Conservation (phyloP, 2,797 vertebrate genomes). For the Halcyon smyrnensis region DNA sequence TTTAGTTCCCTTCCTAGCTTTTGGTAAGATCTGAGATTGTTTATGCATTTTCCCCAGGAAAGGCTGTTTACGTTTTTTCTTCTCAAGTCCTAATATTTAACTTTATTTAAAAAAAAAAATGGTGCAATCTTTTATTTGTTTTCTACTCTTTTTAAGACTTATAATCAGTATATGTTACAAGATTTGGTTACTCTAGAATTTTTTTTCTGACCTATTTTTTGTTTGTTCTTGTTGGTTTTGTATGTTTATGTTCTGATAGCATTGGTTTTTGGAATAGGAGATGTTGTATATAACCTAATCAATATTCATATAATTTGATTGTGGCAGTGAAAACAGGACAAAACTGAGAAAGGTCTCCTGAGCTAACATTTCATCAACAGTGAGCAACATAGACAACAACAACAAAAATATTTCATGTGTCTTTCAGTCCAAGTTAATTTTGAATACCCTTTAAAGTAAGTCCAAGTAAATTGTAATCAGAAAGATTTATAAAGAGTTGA, state of each 20-base stretch:
- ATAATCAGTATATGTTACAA: not conserved
- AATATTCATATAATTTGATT: not conserved
- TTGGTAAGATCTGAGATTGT: no score
- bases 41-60: not conserved
- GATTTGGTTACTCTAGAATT: not conserved
- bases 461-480: not conserved
- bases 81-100: not conserved
- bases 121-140: not conserved
- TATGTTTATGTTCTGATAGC: not conserved
- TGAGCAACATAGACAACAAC: not conserved
- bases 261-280: not conserved
- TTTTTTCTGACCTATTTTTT: not conserved
- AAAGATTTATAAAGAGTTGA: not conserved
- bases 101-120: not conserved
- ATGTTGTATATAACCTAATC: not conserved
- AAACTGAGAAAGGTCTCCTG: not conserved
- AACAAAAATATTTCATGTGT: not conserved
- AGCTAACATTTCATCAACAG: not conserved
- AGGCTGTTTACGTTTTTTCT: not conserved
- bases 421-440: not conserved
- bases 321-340: not conserved
- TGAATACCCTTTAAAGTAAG: not conserved
- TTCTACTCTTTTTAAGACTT: not conserved
- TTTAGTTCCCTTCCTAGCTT: not conserved
- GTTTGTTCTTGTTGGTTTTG: not conserved